phyloP scores from a whole-genome alignment of 2,888 invertebrate genomes.

The Hecatera dysodea region DNA sequence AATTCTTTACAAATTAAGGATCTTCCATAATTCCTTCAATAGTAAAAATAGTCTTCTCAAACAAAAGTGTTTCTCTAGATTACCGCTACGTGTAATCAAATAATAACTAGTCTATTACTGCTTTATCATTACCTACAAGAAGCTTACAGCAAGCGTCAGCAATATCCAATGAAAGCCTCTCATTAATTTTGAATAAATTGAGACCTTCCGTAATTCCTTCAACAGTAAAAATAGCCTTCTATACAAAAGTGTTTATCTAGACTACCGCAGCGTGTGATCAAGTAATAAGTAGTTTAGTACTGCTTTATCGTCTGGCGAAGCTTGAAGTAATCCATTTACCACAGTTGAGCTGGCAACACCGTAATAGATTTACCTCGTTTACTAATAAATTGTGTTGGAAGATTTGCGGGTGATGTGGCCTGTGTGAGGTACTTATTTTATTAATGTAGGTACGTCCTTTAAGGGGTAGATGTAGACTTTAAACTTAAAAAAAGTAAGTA shows the following conservation, averaged over 20 bases:
- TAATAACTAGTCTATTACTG: too few relatives aligned
- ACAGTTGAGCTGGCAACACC: slow-evolving; percentile 55
- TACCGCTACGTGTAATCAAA: too few relatives aligned
- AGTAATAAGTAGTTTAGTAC: slow-evolving; percentile 53
- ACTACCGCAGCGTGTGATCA: slow-evolving; percentile 47
- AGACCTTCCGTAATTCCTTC: neutral
- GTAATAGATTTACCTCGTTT: slow-evolving; percentile 57
- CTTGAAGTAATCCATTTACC: slow-evolving; percentile 61
- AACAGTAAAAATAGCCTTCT: neutral
- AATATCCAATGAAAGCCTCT: neutral
- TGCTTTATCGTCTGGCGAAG: slow-evolving; percentile 54
- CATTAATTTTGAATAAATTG: too few relatives aligned
- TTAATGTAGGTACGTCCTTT: neutral
- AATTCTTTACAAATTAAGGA: too few relatives aligned
- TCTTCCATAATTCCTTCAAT: too few relatives aligned
- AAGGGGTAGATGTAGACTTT: neutral
- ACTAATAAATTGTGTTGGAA: slow-evolving; percentile 50
- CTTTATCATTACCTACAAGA: too few relatives aligned
- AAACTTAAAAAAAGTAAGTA: neutral
- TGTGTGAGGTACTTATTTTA: slow-evolving; percentile 17
- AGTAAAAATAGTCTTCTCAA: too few relatives aligned
- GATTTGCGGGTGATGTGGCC: slow-evolving; percentile 31
- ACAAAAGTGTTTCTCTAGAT: too few relatives aligned
- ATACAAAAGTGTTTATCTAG: slow-evolving; percentile 22
- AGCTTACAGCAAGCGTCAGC: neutral